These are phyloP conservation scores for Scaptomyza parva DNA, from an alignment of 2,888 invertebrate species.

Conservation along the genomic window DNA sequence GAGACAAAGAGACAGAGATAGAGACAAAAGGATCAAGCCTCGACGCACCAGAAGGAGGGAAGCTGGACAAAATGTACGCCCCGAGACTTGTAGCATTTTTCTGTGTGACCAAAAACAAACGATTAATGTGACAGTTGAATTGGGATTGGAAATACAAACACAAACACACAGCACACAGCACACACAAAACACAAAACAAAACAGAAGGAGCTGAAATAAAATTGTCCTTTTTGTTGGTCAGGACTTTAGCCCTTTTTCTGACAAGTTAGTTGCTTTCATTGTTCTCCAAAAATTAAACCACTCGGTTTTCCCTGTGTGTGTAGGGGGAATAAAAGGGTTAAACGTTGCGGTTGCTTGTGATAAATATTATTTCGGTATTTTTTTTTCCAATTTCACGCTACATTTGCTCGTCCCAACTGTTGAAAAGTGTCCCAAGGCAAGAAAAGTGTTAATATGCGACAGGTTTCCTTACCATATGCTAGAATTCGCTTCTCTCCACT, in stretches of 20 bases:
- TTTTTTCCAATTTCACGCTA: constrained; percentile 81
- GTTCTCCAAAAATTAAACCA: constrained; percentile 59
- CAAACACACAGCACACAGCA: constrained; percentile 45
- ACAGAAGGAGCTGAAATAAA: constrained; percentile 2
- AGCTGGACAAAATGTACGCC: constrained; percentile 32
- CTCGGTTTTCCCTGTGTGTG: constrained; percentile 27
- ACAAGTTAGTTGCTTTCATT: constrained; percentile 75
- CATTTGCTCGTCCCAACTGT: constrained; percentile 68
- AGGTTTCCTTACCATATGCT: constrained; percentile 64
- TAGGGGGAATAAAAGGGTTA: constrained; percentile 61
- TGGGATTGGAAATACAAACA: constrained; percentile 69
- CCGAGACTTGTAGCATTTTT: constrained; percentile 65
- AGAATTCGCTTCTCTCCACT: constrained; percentile 15
- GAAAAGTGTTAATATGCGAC: constrained; percentile 73
- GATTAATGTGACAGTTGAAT: constrained; percentile 83
- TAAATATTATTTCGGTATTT: constrained; percentile 20
- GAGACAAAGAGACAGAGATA: constrained; percentile 68
- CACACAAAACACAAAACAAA: constrained; percentile 36
- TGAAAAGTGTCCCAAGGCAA: background rate
- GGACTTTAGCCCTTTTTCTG: constrained; percentile 40
- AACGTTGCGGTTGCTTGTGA: constrained; percentile 52
- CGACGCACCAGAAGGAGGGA: constrained; percentile 20
- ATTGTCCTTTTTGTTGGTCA: constrained; percentile 25
- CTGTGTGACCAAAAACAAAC: constrained; percentile 81
- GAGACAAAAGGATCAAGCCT: constrained; percentile 44